phyloP scores from a whole-genome alignment of 2,888 invertebrate genomes.

The Drosophila mercatorum region DNA sequence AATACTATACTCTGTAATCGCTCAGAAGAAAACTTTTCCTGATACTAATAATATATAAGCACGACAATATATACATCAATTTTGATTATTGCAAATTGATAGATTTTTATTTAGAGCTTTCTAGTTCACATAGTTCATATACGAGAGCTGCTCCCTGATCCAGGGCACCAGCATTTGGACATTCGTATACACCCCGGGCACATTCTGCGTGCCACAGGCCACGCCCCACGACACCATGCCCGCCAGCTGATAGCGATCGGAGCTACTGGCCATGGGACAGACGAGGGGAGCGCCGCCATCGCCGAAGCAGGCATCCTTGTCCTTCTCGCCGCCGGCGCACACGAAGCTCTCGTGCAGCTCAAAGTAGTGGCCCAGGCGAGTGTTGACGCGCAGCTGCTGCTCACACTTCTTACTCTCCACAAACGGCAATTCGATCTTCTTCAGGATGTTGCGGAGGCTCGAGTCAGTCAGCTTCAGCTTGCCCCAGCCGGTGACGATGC shows the following conservation, averaged over 20 bases:
- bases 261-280: constrained; percentile 86
- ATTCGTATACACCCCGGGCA: constrained; percentile 90
- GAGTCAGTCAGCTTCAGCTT: constrained; percentile 24
- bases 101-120: no score
- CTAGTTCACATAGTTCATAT: no score
- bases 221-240: constrained; percentile 93
- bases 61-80: no score
- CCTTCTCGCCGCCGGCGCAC: constrained; percentile 91
- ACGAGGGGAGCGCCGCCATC: constrained; percentile 92
- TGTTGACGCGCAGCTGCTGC: constrained; percentile 84
- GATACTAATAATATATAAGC: neutral
- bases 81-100: no score
- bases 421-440: constrained; percentile 89
- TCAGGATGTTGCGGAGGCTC: constrained; percentile 85
- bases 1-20: constrained; percentile 23
- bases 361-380: constrained; percentile 88
- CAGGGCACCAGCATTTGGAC: constrained; percentile 85
- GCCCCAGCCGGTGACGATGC: constrained; percentile 82
- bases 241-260: constrained; percentile 67
- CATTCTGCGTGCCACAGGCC: constrained; percentile 88
- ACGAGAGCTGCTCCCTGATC: constrained; percentile 22
- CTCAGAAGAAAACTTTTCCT: neutral
- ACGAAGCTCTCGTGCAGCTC: constrained; percentile 88
- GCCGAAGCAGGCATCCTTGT: constrained; percentile 89
- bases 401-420: constrained; percentile 86